Evolutionary conservation across 2,113 vertebrate species (phyloP).

Genomic region (Noctilio leporinus): DNA sequence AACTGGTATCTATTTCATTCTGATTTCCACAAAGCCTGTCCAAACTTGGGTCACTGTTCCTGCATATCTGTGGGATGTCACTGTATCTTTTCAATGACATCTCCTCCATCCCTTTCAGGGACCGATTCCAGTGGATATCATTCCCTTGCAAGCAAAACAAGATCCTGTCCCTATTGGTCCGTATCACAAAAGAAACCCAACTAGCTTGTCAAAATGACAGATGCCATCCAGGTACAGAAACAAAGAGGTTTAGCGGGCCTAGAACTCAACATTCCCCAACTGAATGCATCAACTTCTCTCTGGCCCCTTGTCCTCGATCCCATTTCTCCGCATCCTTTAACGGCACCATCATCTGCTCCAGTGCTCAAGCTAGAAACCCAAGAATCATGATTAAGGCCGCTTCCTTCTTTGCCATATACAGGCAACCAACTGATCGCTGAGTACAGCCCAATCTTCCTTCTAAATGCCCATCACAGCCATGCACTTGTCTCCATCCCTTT

Average conservation of each 20-base stretch:
- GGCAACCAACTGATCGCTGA: not conserved
- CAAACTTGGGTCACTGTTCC: not conserved
- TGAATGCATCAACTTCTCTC: not conserved
- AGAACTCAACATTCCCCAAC: not conserved
- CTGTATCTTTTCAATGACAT: not conserved
- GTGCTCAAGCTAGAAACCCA: not conserved
- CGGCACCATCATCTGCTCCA: not conserved
- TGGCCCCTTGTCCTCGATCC: not conserved
- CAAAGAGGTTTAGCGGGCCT: not conserved
- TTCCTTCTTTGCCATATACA: not conserved
- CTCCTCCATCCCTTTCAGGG: not conserved
- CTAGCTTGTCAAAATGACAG: not conserved
- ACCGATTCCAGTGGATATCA: fast-evolving
- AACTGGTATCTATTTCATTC: not conserved
- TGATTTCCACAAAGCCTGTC: not conserved
- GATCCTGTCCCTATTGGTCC: not conserved
- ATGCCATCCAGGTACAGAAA: not conserved
- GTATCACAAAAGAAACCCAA: not conserved
- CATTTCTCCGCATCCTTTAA: not conserved
- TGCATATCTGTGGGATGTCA: not conserved
- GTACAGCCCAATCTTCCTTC: not conserved
- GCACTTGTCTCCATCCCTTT: not conserved
- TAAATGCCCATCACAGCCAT: not conserved
- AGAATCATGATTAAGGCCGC: not conserved
- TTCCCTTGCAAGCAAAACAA: not conserved